These are phyloP conservation scores for Nyctereutes procyonoides DNA, from an alignment of 2,113 vertebrate species.

Conservation along the genomic window DNA sequence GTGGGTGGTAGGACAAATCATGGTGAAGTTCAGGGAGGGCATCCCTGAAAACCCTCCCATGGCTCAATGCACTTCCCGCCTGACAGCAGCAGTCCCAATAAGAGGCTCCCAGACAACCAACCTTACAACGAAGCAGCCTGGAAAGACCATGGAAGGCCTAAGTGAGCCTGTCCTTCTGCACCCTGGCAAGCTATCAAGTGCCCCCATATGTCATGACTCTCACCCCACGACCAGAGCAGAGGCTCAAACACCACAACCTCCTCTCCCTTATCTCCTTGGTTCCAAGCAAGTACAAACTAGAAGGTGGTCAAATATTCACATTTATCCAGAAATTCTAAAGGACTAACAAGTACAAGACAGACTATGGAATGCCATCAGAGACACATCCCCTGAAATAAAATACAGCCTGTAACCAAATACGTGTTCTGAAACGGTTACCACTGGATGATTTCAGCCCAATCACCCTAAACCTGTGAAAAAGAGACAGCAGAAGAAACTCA, in stretches of 20 bases:
- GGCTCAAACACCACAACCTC: neutral
- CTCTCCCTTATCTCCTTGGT: neutral
- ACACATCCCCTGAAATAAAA: neutral
- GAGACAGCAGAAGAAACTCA: neutral
- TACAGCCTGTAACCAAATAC: neutral
- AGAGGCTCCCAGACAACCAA: conserved; percentile 53
- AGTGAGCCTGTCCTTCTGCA: conserved; percentile 22
- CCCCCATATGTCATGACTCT: conserved; percentile 56
- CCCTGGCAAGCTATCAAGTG: conserved; percentile 73
- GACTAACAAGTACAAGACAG: neutral
- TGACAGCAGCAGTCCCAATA: neutral
- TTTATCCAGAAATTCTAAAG: neutral
- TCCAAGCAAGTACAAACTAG: neutral
- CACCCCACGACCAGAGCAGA: neutral
- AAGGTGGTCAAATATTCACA: neutral
- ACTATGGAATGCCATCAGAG: neutral
- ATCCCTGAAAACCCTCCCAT: neutral
- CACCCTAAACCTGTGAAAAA: neutral
- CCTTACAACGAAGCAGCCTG: conserved; percentile 60
- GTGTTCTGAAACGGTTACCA: neutral
- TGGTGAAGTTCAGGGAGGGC: neutral
- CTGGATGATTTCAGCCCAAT: neutral
- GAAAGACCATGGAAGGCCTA: conserved; percentile 67
- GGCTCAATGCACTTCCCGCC: neutral
- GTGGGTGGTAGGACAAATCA: neutral